Base-by-base conservation (phyloP, 2,888 invertebrate species). In the Caenorhabditis japonica region DNA sequence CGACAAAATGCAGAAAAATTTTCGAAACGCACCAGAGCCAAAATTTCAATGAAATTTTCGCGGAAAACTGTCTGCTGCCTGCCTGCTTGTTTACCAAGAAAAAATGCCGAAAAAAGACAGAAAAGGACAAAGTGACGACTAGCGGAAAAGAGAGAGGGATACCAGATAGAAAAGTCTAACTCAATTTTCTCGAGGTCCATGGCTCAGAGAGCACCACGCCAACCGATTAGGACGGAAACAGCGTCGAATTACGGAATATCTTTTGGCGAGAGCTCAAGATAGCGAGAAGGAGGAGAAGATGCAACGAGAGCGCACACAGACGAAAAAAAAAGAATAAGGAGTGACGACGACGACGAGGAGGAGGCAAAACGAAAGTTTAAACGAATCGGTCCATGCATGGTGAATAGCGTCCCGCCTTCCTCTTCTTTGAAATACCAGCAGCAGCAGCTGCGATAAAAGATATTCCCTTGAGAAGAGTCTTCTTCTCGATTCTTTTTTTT, bases 331-430 rank as follows among this genome's bases (percentile, higher is more conserved):
- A 51, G 41, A 39, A 41, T 33, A 44, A 49, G 41, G 47, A 21
- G 51, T 41, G 34, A 51, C 44, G 44, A 46, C 41, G 44, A 17
- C 8, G 12, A 39, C 12, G 59, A 46, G 46, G 53, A 64, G 58
- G 64, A 46, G 56, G 39, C 53, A 60, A 58, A 46, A 44, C 51
- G 44, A 56, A 73, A 72, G 64, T 64, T 64, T 64, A 64, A 64
- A 52, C 58, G 58, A 59, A 59, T 58, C 36, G 60, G 60, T 36
- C 59, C 53, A 59, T 59, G 58, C 58, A 68, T 59, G 68, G 68
- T 58, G 68, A 59, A 59, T 68, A 52, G 17, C 44, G 43, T 12
- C 43, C 33, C 51, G 21, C 34, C 33, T 23, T 12, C 49, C 49
- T 52, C 49, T 68, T 51, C 58, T 58, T 68, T 59, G 38, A 51